Base-by-base conservation (phyloP, 2,888 invertebrate species). In the Octonoba sinensis region DNA sequence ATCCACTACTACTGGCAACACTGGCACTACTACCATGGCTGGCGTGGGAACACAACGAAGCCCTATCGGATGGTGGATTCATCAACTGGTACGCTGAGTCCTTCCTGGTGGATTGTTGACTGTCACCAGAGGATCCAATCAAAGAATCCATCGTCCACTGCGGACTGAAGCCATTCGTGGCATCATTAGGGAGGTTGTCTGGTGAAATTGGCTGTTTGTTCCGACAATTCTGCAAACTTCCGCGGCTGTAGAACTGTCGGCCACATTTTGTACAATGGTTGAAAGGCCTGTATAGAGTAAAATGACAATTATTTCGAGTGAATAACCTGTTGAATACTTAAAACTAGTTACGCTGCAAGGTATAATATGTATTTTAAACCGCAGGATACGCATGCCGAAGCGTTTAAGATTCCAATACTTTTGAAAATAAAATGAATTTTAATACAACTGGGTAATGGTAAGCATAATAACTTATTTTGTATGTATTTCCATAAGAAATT, bases 1-100 rank as follows among this genome's bases (percentile, higher is more conserved):
- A 85, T 24, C 84, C 82, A 56, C 91, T 91, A 20, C 84, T 83
- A 16, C 91, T 91, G 83, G 90, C 89, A 84, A 90, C 90, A 24
- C 64, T 75, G 3, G 57, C 51, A 22, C 83, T 83, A 62, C 84
- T 84, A 51, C 84, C 84, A 3, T 84, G 85, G 22, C 82, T 82
- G 36, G 83, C 84, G 11, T 76, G 82, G 13, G 85, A 85, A 44
- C 85, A 84, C 16, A 85, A 70, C 1, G 85, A 85, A 8, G 81
- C 79, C 57, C 85, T 66, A 47, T 85, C 85, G 1, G 83, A 76
- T 20, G 77, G 70, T 15, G 65, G 65, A 11, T 74, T 69, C 27
- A 67, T 81, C 72, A 72, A 56, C 62, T 47, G 12, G n/a, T 73
- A 72, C 6, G 64, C 51, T 8, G 72, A 27, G 4, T 69, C 78